Evolutionary conservation across 2,797 vertebrate genomes (phyloP).

Genomic region (Anguilla anguilla): DNA sequence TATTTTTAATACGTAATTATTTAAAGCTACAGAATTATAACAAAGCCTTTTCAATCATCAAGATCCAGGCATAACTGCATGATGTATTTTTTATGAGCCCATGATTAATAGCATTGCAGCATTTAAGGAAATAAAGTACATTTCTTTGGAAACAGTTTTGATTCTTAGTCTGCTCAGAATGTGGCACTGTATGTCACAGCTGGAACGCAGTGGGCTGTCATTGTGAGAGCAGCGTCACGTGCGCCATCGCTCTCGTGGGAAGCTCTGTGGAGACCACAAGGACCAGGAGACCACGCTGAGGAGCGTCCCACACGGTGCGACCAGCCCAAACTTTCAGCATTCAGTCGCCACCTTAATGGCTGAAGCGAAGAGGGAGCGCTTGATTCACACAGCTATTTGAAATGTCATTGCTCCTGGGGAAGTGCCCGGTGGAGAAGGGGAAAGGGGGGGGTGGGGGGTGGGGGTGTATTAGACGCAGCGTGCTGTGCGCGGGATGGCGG

Average conservation of each 20-base stretch:
- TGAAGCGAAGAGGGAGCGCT: slow-evolving; percentile 69
- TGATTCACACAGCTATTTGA: slow-evolving; percentile 78
- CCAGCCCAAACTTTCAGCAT: slow-evolving; percentile 58
- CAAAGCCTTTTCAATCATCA: neutral
- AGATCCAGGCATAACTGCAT: slow-evolving; percentile 39
- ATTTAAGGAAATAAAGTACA: slow-evolving; percentile 12
- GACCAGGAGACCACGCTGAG: slow-evolving; percentile 55
- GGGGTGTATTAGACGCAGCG: slow-evolving; percentile 63
- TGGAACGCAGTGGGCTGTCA: slow-evolving; percentile 69
- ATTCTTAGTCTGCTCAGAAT: slow-evolving; percentile 17
- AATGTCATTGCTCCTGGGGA: slow-evolving; percentile 68
- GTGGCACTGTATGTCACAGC: slow-evolving; percentile 29
- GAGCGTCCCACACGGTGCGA: neutral
- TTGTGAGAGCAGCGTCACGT: slow-evolving; percentile 72
- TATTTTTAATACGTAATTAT: neutral
- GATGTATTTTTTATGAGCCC: neutral
- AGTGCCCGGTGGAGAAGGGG: slow-evolving; percentile 54
- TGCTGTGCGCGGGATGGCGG: slow-evolving; percentile 65
- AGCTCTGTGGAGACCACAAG: slow-evolving; percentile 59
- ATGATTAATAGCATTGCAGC: neutral
- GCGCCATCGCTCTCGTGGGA: slow-evolving; percentile 66
- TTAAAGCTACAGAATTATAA: neutral
- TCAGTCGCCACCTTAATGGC: slow-evolving; percentile 69
- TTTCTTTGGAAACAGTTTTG: slow-evolving; percentile 14
- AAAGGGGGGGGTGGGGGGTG: neutral